Percentiles rank a stretch among this genome's conserved stretches.
These are phyloP conservation scores for Drosophila prosaltans DNA, from an alignment of 1,140 invertebrate species.

Conservation along the genomic window DNA sequence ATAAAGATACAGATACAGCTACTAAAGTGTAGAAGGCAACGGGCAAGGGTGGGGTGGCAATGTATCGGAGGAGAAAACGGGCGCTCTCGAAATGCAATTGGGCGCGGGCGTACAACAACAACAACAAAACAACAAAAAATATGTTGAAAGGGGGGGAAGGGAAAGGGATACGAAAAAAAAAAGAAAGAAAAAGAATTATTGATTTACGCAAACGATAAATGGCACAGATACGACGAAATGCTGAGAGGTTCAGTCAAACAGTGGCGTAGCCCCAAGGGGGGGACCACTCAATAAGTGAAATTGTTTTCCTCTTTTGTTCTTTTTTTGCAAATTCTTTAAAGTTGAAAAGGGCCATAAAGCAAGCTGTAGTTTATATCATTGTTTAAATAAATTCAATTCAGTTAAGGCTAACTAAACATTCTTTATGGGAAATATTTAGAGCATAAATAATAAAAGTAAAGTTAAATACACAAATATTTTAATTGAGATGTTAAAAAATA, in stretches of 20 bases:
- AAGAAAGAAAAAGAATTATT: slow-evolving; percentile 38
- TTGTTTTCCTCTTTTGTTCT: background rate
- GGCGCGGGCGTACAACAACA: slow-evolving; percentile 34
- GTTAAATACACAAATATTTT: too few relatives aligned
- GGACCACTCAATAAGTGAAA: background rate
- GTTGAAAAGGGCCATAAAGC: too few relatives aligned
- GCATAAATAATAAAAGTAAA: too few relatives aligned
- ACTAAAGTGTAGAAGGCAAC: background rate
- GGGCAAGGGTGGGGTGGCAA: slow-evolving; percentile 3
- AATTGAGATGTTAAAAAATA: too few relatives aligned
- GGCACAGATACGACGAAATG: slow-evolving; percentile 36
- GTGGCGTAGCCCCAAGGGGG: background rate
- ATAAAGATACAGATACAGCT: slow-evolving; percentile 44
- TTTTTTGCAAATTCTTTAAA: too few relatives aligned
- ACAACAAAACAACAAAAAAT: background rate
- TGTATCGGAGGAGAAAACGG: background rate
- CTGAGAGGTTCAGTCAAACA: slow-evolving; percentile 13
- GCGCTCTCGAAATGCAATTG: slow-evolving; percentile 39
- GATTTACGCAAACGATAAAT: slow-evolving; percentile 70
- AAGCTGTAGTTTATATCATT: too few relatives aligned
- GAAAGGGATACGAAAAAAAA: background rate
- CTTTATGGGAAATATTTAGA: too few relatives aligned
- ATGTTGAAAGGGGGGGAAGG: background rate
- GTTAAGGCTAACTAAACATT: too few relatives aligned
- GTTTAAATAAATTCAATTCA: too few relatives aligned